Base-by-base conservation (phyloP, 2,113 vertebrate species). In the Dasypus novemcinctus region DNA sequence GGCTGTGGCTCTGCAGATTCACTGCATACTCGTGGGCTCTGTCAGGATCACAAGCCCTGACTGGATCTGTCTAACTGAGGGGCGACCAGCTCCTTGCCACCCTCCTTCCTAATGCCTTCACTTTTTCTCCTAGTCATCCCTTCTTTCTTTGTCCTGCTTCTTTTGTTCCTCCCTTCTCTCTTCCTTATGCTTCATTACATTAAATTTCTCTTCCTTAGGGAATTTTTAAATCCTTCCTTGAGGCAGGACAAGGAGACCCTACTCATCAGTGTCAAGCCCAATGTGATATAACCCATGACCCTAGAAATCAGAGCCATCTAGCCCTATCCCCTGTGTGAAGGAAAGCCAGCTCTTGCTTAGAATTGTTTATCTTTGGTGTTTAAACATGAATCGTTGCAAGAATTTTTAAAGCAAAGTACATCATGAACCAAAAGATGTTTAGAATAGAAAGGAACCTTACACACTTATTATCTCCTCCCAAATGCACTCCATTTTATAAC, bases 1-100 rank as follows among this genome's bases (percentile, higher is more conserved):
- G 96, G 86, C 41, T 89, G 94, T 83, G 83, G 64, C n/a, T 61
- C 74, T 1, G 52, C 75, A 83, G 43, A 95, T 11, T 87, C 41
- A 52, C 91, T 54, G 6, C 0, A 11, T 46, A 15, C 59, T 87
- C 13, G 1, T 31, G 57, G 81, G 57, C 63, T 92, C 93, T 90
- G 25, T 85, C 21, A 4, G 36, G 17, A 27, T 75, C 86, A 38
- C 79, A 76, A 76, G 85, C 46, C 1, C 20, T 57, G 69, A 11
- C 85, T 75, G 66, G 75, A 43, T 75, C 49, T 25, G 6, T 25
- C 54, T 86, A 75, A 33, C 21, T 14, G 8, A 93, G 25, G 64
- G 27, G 33, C 69, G 15, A 17, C 29, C 13, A 5, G 49, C 43
- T 87, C 43, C 72, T 61, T 59, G 10, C 36, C 66, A 46, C n/a